Evolutionary conservation across 2,888 invertebrate genomes (phyloP).

Genomic region (Tipula lateralis): DNA sequence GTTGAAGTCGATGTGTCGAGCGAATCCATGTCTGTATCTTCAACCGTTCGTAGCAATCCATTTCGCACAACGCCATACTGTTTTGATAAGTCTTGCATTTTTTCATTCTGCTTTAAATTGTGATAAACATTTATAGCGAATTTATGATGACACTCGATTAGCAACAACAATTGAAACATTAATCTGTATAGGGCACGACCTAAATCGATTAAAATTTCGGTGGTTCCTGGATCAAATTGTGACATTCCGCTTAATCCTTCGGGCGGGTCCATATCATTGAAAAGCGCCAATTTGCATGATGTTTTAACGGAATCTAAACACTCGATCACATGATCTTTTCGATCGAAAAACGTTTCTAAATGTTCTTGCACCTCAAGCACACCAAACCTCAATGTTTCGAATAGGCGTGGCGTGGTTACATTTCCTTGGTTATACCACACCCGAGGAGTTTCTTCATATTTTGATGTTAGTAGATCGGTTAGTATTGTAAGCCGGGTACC

Average conservation of each 20-base stretch:
- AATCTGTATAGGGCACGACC: constrained; percentile 86
- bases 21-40: constrained; percentile 56
- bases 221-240: constrained; percentile 55
- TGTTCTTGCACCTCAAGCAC: constrained; percentile 92
- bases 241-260: constrained; percentile 39
- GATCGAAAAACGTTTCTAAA: constrained; percentile 89
- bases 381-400: constrained; percentile 80
- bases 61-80: constrained; percentile 57
- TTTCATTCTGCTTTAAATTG: constrained; percentile 55
- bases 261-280: constrained; percentile 54
- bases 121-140: constrained; percentile 64
- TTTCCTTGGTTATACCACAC: constrained; percentile 77
- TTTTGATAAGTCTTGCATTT: constrained; percentile 60
- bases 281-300: constrained; percentile 67
- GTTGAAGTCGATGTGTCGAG: constrained; percentile 51
- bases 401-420: constrained; percentile 65
- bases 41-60: constrained; percentile 55
- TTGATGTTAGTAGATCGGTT: constrained; percentile 57
- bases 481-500: constrained; percentile 55
- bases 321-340: constrained; percentile 83
- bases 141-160: constrained; percentile 84
- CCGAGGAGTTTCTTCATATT: constrained; percentile 71
- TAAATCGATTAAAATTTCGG: constrained; percentile 73
- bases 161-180: constrained; percentile 82
- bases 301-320: constrained; percentile 78